phyloP scores from a whole-genome alignment of 2,888 invertebrate species.

The Melanostoma scalare region DNA sequence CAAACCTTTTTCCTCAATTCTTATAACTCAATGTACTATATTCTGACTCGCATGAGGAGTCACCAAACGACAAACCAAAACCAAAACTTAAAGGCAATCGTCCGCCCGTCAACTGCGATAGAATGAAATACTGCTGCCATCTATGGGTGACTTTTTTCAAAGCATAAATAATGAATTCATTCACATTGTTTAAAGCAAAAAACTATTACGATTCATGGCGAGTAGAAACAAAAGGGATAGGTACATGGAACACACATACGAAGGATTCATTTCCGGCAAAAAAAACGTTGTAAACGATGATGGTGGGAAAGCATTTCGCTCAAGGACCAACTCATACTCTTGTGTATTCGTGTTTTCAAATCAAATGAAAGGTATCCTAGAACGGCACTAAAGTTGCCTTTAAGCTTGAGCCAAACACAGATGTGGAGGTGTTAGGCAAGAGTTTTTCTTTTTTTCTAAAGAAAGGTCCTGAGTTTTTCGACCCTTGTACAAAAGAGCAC shows the following conservation, averaged over 20 bases:
- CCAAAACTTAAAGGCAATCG: conserved; percentile 24
- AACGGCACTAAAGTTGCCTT: conserved; percentile 17
- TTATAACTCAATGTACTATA: neutral
- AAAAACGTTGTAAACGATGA: conserved; percentile 19
- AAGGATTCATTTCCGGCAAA: conserved; percentile 33
- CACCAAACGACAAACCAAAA: conserved; percentile 12
- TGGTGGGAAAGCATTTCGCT: conserved; percentile 1
- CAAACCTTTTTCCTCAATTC: neutral
- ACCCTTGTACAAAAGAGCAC: conserved; percentile 8
- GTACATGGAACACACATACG: neutral
- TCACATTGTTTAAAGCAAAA: conserved; percentile 3
- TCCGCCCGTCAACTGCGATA: conserved; percentile 34
- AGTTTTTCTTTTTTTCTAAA: neutral
- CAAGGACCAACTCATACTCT: neutral
- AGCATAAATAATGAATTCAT: conserved; percentile 34
- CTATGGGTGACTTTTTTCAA: conserved; percentile 38
- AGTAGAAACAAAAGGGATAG: neutral
- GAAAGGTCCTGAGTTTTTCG: conserved; percentile 22
- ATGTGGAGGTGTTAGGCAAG: conserved; percentile 18
- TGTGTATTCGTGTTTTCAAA: conserved; percentile 27
- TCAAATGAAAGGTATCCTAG: conserved; percentile 33
- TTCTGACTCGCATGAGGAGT: conserved; percentile 38
- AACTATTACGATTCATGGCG: neutral
- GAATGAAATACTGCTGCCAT: conserved; percentile 54
- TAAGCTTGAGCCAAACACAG: conserved; percentile 15